A percentile compares a stretch with the other conserved stretches of the same genome.
These are phyloP conservation scores for Romanogobio albipinnatus DNA, from an alignment of 2,113 vertebrate species.

Conservation along the genomic window DNA sequence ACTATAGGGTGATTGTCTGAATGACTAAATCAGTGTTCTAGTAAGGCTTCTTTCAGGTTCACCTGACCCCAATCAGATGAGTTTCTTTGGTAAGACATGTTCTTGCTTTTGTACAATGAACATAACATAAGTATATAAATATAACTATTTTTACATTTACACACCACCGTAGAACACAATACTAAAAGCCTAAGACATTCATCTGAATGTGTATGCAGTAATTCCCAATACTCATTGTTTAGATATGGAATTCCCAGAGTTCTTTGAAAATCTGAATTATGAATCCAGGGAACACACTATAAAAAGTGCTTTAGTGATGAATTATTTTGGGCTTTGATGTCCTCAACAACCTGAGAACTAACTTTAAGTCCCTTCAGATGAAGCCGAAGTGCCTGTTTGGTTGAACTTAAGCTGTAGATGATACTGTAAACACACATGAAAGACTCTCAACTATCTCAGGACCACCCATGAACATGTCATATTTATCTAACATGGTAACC, in stretches of 20 bases:
- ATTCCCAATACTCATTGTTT: conserved; percentile 6
- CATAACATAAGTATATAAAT: background rate
- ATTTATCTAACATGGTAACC: conserved; percentile 33
- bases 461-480: conserved; percentile 14
- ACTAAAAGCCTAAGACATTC: background rate
- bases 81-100: background rate
- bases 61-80: background rate
- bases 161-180: too few relatives aligned
- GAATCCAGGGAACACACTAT: background rate
- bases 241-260: background rate
- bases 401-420: background rate
- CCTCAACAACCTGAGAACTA: background rate
- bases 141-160: too few relatives aligned
- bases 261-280: background rate
- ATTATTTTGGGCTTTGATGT: conserved; percentile 42
- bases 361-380: background rate
- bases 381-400: conserved; percentile 21
- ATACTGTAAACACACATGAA: conserved; percentile 47
- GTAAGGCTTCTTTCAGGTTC: background rate
- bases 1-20: background rate
- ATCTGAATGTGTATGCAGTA: background rate
- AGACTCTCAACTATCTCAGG: conserved; percentile 10
- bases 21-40: background rate
- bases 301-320: conserved; percentile 21
- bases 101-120: background rate